Conservation (phyloP, 2,888 invertebrate genomes). For the Catocala nupta region DNA sequence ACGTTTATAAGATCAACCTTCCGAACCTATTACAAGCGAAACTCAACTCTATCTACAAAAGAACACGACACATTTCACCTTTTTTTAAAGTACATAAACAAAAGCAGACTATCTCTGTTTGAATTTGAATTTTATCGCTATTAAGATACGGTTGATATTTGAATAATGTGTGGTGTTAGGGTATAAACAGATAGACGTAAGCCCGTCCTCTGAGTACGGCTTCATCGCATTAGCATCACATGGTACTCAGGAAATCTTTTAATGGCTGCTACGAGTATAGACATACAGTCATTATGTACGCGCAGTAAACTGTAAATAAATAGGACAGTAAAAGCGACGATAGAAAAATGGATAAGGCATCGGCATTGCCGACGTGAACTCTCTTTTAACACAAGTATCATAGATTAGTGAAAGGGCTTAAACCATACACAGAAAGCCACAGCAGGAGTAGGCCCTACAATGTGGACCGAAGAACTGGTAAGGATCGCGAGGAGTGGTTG, state of each 20-base stretch:
- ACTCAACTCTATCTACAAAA: not conserved
- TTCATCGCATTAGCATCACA: conserved; percentile 77
- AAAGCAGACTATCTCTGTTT: not conserved
- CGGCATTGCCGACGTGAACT: too few species aligned
- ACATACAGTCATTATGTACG: not conserved
- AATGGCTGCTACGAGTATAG: conserved; percentile 46
- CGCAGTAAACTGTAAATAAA: not conserved
- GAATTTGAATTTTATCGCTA: conserved; percentile 5
- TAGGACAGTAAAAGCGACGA: too few species aligned
- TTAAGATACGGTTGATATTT: conserved; percentile 32
- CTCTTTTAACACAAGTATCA: too few species aligned
- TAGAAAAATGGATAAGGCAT: too few species aligned
- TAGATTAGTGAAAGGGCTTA: too few species aligned
- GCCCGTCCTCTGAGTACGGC: conserved; percentile 63
- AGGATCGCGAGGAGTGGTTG: too few species aligned
- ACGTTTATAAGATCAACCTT: conserved; percentile 41
- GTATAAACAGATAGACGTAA: conserved; percentile 53
- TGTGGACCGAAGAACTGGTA: too few species aligned
- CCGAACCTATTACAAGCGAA: conserved; percentile 15
- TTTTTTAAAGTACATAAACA: not conserved
- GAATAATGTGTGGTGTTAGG: conserved; percentile 12
- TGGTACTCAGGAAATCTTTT: conserved; percentile 63
- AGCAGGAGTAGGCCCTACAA: too few species aligned
- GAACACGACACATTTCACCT: conserved; percentile 10
- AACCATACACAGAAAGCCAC: too few species aligned